Conservation (phyloP, 2,797 vertebrate species). For the Hypotaenidia philippensis region DNA sequence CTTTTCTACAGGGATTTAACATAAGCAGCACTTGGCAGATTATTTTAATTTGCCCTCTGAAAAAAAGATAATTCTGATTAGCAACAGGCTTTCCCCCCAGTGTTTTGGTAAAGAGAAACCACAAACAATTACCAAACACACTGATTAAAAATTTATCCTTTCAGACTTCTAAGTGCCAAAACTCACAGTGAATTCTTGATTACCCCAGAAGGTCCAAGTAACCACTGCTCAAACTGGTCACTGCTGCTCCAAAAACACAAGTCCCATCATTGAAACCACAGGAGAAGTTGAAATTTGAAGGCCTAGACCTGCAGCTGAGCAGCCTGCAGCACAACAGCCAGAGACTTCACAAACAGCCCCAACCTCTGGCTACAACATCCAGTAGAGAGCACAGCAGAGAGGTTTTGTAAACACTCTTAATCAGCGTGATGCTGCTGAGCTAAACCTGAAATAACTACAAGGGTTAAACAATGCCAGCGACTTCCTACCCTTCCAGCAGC, state of each 20-base stretch:
- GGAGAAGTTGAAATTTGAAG: neutral
- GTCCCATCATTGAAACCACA: neutral
- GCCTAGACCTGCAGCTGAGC: neutral
- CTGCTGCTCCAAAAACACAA: neutral
- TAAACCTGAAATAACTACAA: neutral
- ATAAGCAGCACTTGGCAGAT: slow-evolving; percentile 10
- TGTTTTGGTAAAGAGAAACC: slow-evolving; percentile 27
- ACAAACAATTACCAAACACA: slow-evolving; percentile 48
- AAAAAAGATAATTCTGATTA: slow-evolving; percentile 5
- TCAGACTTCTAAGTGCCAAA: neutral
- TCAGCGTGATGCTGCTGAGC: neutral
- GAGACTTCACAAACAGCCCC: neutral
- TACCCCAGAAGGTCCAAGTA: rapidly evolving
- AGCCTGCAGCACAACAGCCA: neutral
- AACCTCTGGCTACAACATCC: neutral
- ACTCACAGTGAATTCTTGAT: neutral
- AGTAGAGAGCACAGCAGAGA: neutral
- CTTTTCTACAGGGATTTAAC: neutral
- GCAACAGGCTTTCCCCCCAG: neutral
- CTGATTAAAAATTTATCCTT: slow-evolving; percentile 35
- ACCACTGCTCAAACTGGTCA: neutral
- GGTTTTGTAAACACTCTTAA: neutral
- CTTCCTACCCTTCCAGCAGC: slow-evolving; percentile 25
- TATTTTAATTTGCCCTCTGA: slow-evolving; percentile 20
- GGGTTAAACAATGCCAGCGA: slow-evolving; percentile 37